Evolutionary conservation across 1,140 invertebrate species (phyloP).

Genomic region (Acromyrmex heyeri): DNA sequence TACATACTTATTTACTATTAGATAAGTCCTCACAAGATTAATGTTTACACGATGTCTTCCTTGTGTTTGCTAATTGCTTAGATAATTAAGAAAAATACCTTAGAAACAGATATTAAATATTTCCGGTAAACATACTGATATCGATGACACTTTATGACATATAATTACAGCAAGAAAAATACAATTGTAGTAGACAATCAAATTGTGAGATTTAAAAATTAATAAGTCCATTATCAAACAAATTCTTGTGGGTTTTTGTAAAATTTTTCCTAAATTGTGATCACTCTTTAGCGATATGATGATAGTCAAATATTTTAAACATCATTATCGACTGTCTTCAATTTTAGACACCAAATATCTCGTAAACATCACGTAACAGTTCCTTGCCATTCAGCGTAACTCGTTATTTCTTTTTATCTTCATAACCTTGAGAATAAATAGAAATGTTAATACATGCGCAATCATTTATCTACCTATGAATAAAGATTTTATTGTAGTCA

Average conservation of each 20-base stretch:
- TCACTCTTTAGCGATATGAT: background rate
- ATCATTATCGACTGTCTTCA: background rate
- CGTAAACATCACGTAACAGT: background rate
- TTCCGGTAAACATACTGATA: background rate
- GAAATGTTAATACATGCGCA: conserved; percentile 28
- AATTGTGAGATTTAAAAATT: background rate
- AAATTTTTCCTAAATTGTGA: background rate
- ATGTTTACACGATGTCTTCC: background rate
- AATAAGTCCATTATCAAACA: background rate
- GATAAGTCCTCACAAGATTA: background rate
- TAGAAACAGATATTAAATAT: background rate
- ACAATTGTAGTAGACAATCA: background rate
- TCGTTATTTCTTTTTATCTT: conserved; percentile 9
- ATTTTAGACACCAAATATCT: background rate
- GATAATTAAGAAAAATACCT: background rate
- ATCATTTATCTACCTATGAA: background rate
- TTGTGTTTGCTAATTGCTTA: background rate
- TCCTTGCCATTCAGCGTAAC: background rate
- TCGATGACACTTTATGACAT: background rate
- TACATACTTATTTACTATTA: background rate
- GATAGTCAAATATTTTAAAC: background rate
- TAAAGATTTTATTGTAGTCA: conserved; percentile 33
- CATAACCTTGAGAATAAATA: conserved; percentile 39
- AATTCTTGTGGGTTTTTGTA: background rate
- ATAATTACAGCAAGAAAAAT: background rate